These are phyloP conservation scores for Pseudorhombus dupliciocellatus DNA, from an alignment of 2,113 vertebrate genomes.

Conservation along the genomic window DNA sequence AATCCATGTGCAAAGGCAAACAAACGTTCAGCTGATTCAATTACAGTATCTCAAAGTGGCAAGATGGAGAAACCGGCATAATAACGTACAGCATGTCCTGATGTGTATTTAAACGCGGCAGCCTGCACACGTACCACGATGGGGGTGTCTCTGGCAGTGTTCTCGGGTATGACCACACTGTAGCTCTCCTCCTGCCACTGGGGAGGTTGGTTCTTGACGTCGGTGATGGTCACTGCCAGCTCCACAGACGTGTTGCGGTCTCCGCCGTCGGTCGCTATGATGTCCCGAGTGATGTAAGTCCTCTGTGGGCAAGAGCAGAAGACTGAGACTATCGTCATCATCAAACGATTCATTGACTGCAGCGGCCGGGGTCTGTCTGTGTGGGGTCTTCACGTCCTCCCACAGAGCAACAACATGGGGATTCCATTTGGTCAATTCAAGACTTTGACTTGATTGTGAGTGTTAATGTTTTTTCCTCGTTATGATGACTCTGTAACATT, in stretches of 20 bases:
- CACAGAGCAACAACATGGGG: no score
- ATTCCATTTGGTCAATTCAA: not conserved
- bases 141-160: slow-evolving; percentile 81
- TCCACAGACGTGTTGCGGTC: slow-evolving; percentile 86
- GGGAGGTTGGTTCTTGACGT: slow-evolving; percentile 88
- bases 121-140: slow-evolving; percentile 72
- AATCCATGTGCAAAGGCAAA: slow-evolving; percentile 7
- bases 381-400: no score
- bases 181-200: slow-evolving; percentile 87
- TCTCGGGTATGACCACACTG: slow-evolving; percentile 85
- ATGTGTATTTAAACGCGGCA: not conserved
- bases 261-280: slow-evolving; percentile 85
- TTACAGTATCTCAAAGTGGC: slow-evolving; percentile 7
- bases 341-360: not conserved
- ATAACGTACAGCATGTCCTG: not conserved
- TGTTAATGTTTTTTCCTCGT: no score
- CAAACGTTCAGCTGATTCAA: slow-evolving; percentile 14
- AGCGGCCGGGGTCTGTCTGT: not conserved
- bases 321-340: not conserved
- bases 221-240: slow-evolving; percentile 85
- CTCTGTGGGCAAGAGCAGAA: slow-evolving; percentile 63
- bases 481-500: no score
- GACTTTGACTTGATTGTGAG: not conserved
- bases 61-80: not conserved
- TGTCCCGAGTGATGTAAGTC: slow-evolving; percentile 81